Percentiles rank a stretch among this genome's conserved stretches.
phyloP scores from a whole-genome alignment of 2,888 invertebrate species.

The Drosophila monieri region DNA sequence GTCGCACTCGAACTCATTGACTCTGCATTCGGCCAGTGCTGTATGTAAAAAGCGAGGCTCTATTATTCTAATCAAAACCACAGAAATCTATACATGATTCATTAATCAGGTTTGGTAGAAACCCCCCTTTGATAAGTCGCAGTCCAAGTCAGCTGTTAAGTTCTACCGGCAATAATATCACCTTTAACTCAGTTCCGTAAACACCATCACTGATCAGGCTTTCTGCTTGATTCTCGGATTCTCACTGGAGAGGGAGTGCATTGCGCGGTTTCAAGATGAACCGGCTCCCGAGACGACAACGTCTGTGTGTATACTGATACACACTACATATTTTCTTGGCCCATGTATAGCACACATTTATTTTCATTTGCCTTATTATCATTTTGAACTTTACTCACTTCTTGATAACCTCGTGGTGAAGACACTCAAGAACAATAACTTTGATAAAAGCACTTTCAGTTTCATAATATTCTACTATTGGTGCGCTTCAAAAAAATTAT shows the following conservation, averaged over 20 bases:
- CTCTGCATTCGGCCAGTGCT: slow-evolving; percentile 50
- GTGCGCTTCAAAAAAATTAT: slow-evolving; percentile 7
- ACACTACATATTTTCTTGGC: slow-evolving; percentile 7
- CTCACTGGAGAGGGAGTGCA: slow-evolving; percentile 2
- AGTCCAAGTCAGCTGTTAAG: neutral
- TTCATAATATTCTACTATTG: slow-evolving; percentile 7
- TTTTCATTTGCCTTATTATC: slow-evolving; percentile 36
- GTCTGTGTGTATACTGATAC: neutral
- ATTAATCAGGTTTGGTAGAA: neutral
- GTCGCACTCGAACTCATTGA: slow-evolving; percentile 69
- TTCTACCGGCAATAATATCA: slow-evolving; percentile 4
- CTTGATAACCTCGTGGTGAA: slow-evolving; percentile 27
- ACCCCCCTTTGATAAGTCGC: neutral
- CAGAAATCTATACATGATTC: neutral
- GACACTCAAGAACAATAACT: slow-evolving; percentile 22
- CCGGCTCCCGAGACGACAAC: slow-evolving; percentile 11
- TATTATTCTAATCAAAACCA: neutral
- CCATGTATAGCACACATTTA: slow-evolving; percentile 24
- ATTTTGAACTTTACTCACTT: slow-evolving; percentile 61
- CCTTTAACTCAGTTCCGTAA: slow-evolving; percentile 21
- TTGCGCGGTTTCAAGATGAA: slow-evolving; percentile 30
- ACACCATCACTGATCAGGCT: slow-evolving; percentile 1
- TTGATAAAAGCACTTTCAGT: slow-evolving; percentile 24
- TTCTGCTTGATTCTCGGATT: neutral
- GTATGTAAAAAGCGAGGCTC: neutral